Evolutionary conservation across 35 echinoderm and acorn worm genomes (phyloP).

Genomic region (Apostichopus californicus): DNA sequence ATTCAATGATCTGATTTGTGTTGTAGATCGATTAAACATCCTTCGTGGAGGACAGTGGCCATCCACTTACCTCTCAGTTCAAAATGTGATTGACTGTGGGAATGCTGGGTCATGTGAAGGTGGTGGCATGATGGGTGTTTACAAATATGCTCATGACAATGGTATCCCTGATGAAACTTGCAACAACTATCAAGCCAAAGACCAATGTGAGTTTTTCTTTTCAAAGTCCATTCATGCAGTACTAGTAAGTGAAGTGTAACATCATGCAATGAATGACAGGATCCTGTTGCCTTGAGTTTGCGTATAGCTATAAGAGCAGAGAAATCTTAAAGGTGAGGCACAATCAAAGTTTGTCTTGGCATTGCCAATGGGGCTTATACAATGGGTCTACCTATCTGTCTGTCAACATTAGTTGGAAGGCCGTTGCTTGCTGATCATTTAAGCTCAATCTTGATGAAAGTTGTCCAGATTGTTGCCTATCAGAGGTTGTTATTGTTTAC

Average conservation of each 20-base stretch:
- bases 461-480: too few relatives aligned
- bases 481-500: too few relatives aligned
- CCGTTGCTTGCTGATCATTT: too few relatives aligned
- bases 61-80: slow-evolving; percentile 84
- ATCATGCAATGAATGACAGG: too few relatives aligned
- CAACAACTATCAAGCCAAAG: slow-evolving; percentile 95
- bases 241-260: not conserved
- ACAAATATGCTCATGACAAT: slow-evolving; percentile 81
- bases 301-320: too few relatives aligned
- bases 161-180: slow-evolving; percentile 99
- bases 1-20: not conserved
- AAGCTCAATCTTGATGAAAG: too few relatives aligned
- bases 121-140: slow-evolving; percentile 77
- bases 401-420: too few relatives aligned
- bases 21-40: slow-evolving; percentile 96
- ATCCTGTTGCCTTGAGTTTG: too few relatives aligned
- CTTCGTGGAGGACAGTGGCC: slow-evolving; percentile 85
- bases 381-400: too few relatives aligned
- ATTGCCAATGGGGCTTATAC: too few relatives aligned
- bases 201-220: slow-evolving; percentile 71
- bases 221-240: not conserved
- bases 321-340: too few relatives aligned
- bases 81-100: slow-evolving; percentile 96
- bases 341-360: too few relatives aligned
- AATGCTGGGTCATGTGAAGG: slow-evolving; percentile 85